Evolutionary conservation across 2,797 vertebrate genomes (phyloP).

Genomic region (Taenioides sp.): DNA sequence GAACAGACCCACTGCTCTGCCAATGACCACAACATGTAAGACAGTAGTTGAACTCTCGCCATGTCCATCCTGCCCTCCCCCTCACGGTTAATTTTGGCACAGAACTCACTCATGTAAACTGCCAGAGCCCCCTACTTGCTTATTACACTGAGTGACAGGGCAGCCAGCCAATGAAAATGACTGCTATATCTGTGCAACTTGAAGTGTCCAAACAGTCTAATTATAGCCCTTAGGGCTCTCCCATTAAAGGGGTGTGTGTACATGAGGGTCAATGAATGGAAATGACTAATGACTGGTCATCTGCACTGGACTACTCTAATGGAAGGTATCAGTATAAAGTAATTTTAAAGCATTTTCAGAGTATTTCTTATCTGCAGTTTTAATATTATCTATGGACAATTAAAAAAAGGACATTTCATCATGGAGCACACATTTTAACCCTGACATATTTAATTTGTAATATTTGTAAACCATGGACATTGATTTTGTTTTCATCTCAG

Average conservation of each 20-base stretch:
- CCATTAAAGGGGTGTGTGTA: slow-evolving; percentile 58
- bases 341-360: neutral
- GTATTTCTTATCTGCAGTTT: neutral
- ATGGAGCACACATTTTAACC: neutral
- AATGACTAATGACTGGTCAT: slow-evolving; percentile 64
- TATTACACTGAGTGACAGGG: slow-evolving; percentile 65
- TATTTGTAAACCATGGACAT: slow-evolving; percentile 3
- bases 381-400: slow-evolving; percentile 4
- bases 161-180: slow-evolving; percentile 66
- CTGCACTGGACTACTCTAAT: slow-evolving; percentile 29
- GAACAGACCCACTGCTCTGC: slow-evolving; percentile 50
- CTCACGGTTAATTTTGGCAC: slow-evolving; percentile 74
- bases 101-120: slow-evolving; percentile 68
- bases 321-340: neutral
- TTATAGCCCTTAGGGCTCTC: slow-evolving; percentile 73
- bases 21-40: slow-evolving; percentile 51
- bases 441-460: neutral
- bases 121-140: slow-evolving; percentile 56
- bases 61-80: slow-evolving; percentile 41
- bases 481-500: neutral
- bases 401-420: slow-evolving; percentile 5
- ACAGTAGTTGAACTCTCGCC: slow-evolving; percentile 54
- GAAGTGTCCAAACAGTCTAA: slow-evolving; percentile 66
- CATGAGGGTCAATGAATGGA: slow-evolving; percentile 55
- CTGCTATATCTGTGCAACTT: slow-evolving; percentile 56